Evolutionary conservation across 1,140 invertebrate species (phyloP), one percentile per base, ranked within the genome.

Genomic region (Sinella curviseta): DNA sequence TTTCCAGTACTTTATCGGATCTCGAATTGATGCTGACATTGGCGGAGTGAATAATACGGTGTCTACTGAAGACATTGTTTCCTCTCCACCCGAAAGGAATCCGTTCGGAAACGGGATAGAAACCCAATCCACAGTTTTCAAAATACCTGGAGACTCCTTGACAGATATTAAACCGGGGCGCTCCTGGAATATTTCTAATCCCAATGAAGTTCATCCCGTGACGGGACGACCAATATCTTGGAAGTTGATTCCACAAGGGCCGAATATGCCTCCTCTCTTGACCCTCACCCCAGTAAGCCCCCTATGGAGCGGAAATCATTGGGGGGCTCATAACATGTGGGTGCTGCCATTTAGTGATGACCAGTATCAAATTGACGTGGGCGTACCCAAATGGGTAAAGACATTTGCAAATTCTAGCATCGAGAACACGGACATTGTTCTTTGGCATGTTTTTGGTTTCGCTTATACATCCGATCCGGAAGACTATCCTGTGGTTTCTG

Each of bases 41-140:
- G 83, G 82, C 70, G 83, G 83, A 60, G 24, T 39, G 12, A 57
- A 73, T 16, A 84, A 84, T 39, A 77, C 81, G 0, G 77, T 84
- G 0, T 78, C 79, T 12, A 48, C 60, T 26, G 75, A 77, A 1
- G 83, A 84, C 77, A 70, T 81, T 17, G 54, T 77, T 24, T 3
- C 31, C 14, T 30, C 30, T 75, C 0, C 74, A 76, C 20, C 30
- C 74, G 14, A 26, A 30, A 20, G n/a, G 12, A 84, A 84, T 80
- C 83, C 83, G 0, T 81, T 78, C 48, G 81, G 80, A 24, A 81
- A 84, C 77, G 83, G 83, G 4, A 30, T 70, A 4, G 24, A 14
- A 33, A 8, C 31, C 31, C 8, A 16, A 65, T 31, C 2, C 31
- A 31, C 65, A 8, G 65, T 70, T 30, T 70, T 70, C 3, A 30